These are phyloP conservation scores for Sula dactylatra DNA, from an alignment of 2,113 vertebrate genomes.

Conservation along the genomic window DNA sequence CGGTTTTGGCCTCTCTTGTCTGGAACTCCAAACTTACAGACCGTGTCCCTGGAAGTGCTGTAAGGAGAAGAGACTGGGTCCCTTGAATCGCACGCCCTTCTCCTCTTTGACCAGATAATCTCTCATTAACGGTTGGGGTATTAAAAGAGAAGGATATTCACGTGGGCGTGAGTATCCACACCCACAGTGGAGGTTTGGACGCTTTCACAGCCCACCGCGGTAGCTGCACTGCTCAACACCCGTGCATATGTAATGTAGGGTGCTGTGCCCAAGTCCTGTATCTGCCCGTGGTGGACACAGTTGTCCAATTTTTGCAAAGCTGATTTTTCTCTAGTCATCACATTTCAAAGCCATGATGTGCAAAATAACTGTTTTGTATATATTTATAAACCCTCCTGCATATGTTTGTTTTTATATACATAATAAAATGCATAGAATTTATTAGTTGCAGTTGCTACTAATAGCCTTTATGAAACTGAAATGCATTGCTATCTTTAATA, in stretches of 20 bases:
- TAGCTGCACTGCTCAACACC: not conserved
- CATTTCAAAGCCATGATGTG: not conserved
- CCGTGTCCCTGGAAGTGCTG: accelerated
- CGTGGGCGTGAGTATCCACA: not conserved
- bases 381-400: not conserved
- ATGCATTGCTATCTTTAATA: not conserved
- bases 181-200: not conserved
- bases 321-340: not conserved
- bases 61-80: not conserved
- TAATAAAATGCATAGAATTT: not conserved
- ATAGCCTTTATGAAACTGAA: not conserved
- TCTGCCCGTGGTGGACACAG: not conserved
- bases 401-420: not conserved
- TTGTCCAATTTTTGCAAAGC: not conserved
- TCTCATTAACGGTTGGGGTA: accelerated
- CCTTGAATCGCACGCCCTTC: too few species aligned
- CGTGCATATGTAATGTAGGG: accelerated
- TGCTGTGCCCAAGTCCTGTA: accelerated
- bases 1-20: not conserved
- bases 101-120: not conserved
- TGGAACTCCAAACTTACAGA: not conserved
- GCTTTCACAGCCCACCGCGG: accelerated
- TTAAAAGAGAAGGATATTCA: not conserved
- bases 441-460: not conserved
- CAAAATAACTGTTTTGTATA: not conserved